Conservation (phyloP, 2,797 vertebrate species). For the Erethizon dorsatum region DNA sequence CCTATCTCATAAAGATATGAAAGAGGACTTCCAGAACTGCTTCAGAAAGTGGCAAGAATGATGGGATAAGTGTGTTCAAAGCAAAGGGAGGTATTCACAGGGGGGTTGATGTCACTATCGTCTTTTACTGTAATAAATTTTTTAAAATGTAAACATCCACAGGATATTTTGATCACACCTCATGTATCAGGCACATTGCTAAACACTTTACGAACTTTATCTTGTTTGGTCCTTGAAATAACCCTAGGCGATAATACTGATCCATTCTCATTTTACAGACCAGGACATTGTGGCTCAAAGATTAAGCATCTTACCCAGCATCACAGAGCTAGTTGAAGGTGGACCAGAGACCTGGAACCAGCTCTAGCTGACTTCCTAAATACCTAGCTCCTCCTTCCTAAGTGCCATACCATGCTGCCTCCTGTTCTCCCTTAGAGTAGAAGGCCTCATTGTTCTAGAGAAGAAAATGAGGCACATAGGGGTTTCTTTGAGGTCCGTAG, state of each 20-base stretch:
- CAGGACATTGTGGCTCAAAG: not conserved
- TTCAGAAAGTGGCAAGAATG: not conserved
- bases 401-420: not conserved
- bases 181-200: not conserved
- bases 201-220: not conserved
- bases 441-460: not conserved
- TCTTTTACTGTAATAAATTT: not conserved
- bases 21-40: not conserved
- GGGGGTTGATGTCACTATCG: too few relatives aligned
- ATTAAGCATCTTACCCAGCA: not conserved
- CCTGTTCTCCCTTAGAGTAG: not conserved
- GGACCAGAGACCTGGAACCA: not conserved
- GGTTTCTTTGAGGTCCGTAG: not conserved
- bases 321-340: not conserved
- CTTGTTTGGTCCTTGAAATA: slow-evolving; percentile 1
- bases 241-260: not conserved
- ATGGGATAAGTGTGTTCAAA: not conserved
- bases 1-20: not conserved
- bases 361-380: not conserved
- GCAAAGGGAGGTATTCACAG: not conserved
- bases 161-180: not conserved
- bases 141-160: not conserved
- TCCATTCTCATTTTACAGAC: not conserved
- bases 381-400: not conserved
- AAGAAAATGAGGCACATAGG: not conserved